These are phyloP conservation scores for Xerus rutilus DNA, from an alignment of 2,797 vertebrate species.

Conservation along the genomic window DNA sequence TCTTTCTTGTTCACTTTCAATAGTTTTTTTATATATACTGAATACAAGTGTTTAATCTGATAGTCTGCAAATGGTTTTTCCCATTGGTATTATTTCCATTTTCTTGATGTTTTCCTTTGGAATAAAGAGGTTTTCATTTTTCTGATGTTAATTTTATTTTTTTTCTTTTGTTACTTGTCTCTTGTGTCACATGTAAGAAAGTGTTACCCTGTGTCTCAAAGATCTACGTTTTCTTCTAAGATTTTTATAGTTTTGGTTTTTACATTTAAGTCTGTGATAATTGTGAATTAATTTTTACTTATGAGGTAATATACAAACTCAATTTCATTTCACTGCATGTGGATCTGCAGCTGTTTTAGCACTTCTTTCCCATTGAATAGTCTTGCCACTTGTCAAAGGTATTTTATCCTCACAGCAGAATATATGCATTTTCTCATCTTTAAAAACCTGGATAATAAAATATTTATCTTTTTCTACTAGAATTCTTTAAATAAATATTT, in stretches of 20 bases:
- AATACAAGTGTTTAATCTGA: not conserved
- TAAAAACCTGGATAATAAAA: not conserved
- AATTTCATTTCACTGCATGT: not conserved
- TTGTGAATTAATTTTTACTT: not conserved
- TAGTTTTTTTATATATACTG: not conserved
- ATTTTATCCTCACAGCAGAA: not conserved
- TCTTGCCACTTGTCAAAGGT: not conserved
- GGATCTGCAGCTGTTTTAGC: not conserved
- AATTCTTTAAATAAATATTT: slow-evolving; percentile 22
- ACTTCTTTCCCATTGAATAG: not conserved
- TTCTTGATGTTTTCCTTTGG: not conserved
- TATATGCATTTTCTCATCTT: not conserved
- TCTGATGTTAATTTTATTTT: not conserved
- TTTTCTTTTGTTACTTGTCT: not conserved
- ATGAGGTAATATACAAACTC: not conserved
- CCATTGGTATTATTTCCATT: not conserved
- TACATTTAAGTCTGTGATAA: not conserved
- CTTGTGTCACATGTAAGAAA: not conserved
- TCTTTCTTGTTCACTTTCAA: not conserved
- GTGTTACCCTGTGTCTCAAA: not conserved
- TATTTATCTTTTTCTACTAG: not conserved
- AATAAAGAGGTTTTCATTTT: not conserved
- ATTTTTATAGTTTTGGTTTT: not conserved
- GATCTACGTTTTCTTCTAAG: not conserved
- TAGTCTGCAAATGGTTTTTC: not conserved